phyloP scores from a whole-genome alignment of 2,113 vertebrate genomes.

The Kryptolebias marmoratus region DNA sequence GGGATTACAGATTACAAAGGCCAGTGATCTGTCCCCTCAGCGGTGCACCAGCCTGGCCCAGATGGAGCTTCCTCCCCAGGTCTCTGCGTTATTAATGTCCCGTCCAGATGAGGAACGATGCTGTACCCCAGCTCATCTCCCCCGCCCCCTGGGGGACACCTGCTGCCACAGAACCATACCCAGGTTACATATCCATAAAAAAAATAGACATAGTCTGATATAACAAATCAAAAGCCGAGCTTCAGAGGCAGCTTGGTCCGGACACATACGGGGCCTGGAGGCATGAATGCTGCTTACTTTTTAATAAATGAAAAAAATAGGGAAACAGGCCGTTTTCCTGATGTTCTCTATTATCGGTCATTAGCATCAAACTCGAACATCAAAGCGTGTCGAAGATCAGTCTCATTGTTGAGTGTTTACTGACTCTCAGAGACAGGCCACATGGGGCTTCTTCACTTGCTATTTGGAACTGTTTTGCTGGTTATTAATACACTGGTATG shows the following conservation, averaged over 20 bases:
- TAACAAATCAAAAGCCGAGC: constrained; percentile 42
- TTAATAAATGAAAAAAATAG: constrained; percentile 1
- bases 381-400: constrained; percentile 42
- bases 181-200: constrained; percentile 52
- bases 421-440: constrained; percentile 18
- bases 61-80: constrained; percentile 85
- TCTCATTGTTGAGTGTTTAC: constrained; percentile 52
- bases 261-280: constrained; percentile 34
- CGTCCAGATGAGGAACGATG: constrained; percentile 89
- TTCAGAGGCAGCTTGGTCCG: constrained; percentile 58
- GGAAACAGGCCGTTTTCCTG: constrained; percentile 29
- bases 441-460: constrained; percentile 49
- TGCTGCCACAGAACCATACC: constrained; percentile 62
- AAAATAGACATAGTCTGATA: constrained; percentile 19
- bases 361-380: constrained; percentile 68
- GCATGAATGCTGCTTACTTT: constrained; percentile 44
- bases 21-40: constrained; percentile 81
- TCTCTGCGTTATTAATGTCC: constrained; percentile 87
- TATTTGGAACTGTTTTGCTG: constrained; percentile 57
- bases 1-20: constrained; percentile 82
- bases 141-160: constrained; percentile 81
- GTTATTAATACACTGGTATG: constrained; percentile 59
- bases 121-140: constrained; percentile 82
- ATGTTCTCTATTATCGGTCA: constrained; percentile 47
- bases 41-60: constrained; percentile 80